phyloP scores from a whole-genome alignment of 2,113 vertebrate genomes.

The Prolemur simus region DNA sequence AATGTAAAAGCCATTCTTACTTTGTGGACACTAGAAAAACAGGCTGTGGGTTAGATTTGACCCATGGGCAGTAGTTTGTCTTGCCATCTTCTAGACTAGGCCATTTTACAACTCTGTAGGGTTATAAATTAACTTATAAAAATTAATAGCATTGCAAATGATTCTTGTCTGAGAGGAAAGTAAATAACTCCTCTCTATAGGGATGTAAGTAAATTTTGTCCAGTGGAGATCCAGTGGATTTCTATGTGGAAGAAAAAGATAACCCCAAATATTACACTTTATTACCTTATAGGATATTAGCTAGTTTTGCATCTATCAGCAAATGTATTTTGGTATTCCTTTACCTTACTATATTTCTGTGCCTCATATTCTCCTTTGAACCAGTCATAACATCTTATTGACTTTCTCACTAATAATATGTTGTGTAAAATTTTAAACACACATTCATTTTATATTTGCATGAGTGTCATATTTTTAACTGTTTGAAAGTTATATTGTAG shows the following conservation, averaged over 20 bases:
- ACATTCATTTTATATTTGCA: neutral
- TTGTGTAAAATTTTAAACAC: neutral
- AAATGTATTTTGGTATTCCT: neutral
- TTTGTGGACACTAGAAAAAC: neutral
- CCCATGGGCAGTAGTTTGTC: neutral
- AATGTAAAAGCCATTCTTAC: neutral
- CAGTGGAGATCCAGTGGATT: neutral
- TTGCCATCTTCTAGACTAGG: neutral
- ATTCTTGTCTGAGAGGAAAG: constrained; percentile 5
- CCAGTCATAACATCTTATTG: neutral
- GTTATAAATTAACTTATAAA: neutral
- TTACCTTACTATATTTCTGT: neutral
- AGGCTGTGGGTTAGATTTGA: neutral
- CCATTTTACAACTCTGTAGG: neutral
- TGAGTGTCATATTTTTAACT: neutral
- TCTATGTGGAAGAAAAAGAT: neutral
- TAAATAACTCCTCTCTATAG: neutral
- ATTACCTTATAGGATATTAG: neutral
- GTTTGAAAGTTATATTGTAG: neutral
- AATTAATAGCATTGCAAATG: neutral
- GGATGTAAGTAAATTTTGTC: neutral
- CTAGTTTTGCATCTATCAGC: neutral
- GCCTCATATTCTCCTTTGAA: neutral
- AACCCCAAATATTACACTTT: neutral
- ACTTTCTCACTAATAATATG: neutral